Evolutionary conservation across 2,797 vertebrate species (phyloP), one percentile per base, ranked within the genome.

Genomic region (Mormyrus hasselquistii): DNA sequence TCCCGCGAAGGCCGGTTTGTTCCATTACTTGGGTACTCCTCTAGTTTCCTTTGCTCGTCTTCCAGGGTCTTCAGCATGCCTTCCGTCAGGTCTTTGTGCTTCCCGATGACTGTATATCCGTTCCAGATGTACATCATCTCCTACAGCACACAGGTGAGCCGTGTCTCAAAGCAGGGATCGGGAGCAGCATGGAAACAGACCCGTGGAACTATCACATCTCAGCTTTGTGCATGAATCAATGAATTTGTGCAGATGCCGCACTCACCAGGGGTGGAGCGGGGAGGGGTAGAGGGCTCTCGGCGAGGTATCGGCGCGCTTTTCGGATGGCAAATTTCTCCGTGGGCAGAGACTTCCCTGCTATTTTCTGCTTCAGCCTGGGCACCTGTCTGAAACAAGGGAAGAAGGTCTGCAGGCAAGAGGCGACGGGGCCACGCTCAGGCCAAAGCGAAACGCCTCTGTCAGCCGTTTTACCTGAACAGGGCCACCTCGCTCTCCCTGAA

Each of bases 111-210:
- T 44, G 99, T 98, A 0, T 98, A 99, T 90, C 98, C 98, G 8
- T 99, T 99, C 98, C 98, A 99, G 94, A 99, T 97, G 94, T 99
- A 99, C 99, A 99, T 99, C 98, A 99, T 99, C 94, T 99, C 98
- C 98, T 99, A 93, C 79, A 92, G 62, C 91, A 87, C 86, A 87
- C 86, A 62, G 52, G 22, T 4, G 9, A 52, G n/a, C 0, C 82
- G 22, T 10, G 49, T 29, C 5, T 55, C 52, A 85, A 12, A 53
- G 49, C 8, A 7, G 10, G 25, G 29, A 38, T 59, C 12, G 34
- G 34, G 50, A n/a, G 52, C 47, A 52, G 4, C 29, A 25, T 38
- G 25, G 50, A 19, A 57, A 87, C 14, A 41, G 34, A 59, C 41
- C 41, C 1, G 38, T n/a, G 41, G 41, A 2, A 16, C 3, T 7